Percentiles rank a stretch among this genome's conserved stretches.
These are phyloP conservation scores for Drosophila ezoana DNA, from an alignment of 2,888 invertebrate species.

Conservation along the genomic window DNA sequence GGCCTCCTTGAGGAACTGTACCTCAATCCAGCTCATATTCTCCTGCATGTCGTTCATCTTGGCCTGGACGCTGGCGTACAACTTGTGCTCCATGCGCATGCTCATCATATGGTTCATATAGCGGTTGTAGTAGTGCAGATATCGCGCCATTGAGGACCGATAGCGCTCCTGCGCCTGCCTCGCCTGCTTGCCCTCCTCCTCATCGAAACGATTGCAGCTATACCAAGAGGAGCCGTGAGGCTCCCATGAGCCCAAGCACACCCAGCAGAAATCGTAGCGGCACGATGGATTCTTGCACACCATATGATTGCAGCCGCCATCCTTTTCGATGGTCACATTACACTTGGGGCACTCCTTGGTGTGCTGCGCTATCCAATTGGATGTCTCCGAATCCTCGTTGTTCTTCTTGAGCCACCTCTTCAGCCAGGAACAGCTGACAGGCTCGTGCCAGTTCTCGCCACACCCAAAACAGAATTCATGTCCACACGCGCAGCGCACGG, in stretches of 20 bases:
- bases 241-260: slow-evolving; percentile 99
- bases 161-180: slow-evolving; percentile 97
- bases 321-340: slow-evolving; percentile 97
- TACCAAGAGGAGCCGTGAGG: slow-evolving; percentile 99
- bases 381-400: slow-evolving; percentile 99
- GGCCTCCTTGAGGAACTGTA: slow-evolving; percentile 98
- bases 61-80: slow-evolving; percentile 96
- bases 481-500: slow-evolving; percentile 95
- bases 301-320: slow-evolving; percentile 99
- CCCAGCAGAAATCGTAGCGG: slow-evolving; percentile 99
- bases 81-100: slow-evolving; percentile 97
- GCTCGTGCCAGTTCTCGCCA: slow-evolving; percentile 99
- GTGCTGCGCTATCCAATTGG: slow-evolving; percentile 99
- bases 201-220: slow-evolving; percentile 98
- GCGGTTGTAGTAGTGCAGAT: slow-evolving; percentile 99
- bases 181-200: slow-evolving; percentile 97
- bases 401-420: slow-evolving; percentile 99
- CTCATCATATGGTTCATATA: slow-evolving; percentile 99
- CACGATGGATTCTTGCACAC: slow-evolving; percentile 99
- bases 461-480: slow-evolving; percentile 98
- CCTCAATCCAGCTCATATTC: slow-evolving; percentile 99
- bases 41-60: slow-evolving; percentile 99
- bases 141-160: slow-evolving; percentile 96
- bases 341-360: slow-evolving; percentile 99
- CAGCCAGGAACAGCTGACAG: slow-evolving; percentile 96